Evolutionary conservation across 2,113 vertebrate genomes (phyloP).

Genomic region (Apteryx mantelli): DNA sequence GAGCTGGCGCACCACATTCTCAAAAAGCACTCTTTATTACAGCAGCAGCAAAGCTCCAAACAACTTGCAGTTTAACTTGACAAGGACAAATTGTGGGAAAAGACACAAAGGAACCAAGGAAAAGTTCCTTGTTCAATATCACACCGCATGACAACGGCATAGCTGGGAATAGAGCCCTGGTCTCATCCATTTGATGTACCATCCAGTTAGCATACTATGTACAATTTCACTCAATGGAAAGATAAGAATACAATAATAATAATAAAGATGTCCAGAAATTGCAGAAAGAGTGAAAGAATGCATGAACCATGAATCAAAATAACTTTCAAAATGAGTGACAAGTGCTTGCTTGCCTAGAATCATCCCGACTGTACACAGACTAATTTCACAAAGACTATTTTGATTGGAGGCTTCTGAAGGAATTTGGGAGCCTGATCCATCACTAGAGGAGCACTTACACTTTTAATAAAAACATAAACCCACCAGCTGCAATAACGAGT

Average conservation of each 20-base stretch:
- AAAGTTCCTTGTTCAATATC: not conserved
- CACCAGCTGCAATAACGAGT: not conserved
- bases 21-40: not conserved
- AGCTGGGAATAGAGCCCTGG: not conserved
- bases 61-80: not conserved
- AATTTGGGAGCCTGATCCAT: not conserved
- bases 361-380: not conserved
- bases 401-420: not conserved
- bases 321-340: not conserved
- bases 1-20: not conserved
- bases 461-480: not conserved
- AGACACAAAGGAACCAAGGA: not conserved
- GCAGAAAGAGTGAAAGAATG: not conserved
- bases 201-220: rapidly evolving
- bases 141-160: not conserved
- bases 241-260: not conserved
- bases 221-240: not conserved
- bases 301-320: not conserved
- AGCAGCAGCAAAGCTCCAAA: not conserved
- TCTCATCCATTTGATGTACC: not conserved
- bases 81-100: not conserved
- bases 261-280: not conserved
- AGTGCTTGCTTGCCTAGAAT: not conserved
- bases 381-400: not conserved
- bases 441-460: not conserved